Evolutionary conservation across 2,113 vertebrate genomes (phyloP).

Genomic region (Promerops cafer): DNA sequence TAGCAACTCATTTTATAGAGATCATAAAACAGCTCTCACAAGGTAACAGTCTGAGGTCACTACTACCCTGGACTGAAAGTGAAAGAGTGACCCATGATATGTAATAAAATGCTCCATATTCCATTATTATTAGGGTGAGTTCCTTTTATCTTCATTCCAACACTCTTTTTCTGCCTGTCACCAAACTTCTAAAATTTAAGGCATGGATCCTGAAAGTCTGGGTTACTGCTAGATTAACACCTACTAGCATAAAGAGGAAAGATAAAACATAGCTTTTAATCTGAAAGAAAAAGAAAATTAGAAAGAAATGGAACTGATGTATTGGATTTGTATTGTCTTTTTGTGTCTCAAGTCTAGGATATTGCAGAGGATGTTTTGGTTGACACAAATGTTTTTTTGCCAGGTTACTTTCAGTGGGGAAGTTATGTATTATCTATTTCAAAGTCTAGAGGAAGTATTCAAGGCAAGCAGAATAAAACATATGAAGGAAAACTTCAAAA

Average conservation of each 20-base stretch:
- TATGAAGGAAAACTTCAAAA: background rate
- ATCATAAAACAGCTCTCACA: background rate
- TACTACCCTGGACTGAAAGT: background rate
- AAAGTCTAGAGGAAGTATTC: background rate
- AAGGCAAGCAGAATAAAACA: background rate
- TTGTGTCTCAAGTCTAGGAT: background rate
- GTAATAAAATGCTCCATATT: constrained; percentile 16
- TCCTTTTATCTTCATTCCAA: background rate
- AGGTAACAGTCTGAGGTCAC: background rate
- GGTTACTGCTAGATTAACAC: background rate
- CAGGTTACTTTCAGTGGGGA: background rate
- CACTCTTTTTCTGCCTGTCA: background rate
- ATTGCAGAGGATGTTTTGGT: background rate
- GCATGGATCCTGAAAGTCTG: background rate
- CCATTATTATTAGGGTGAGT: background rate
- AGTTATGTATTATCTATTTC: background rate
- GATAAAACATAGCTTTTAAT: background rate
- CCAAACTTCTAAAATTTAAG: background rate
- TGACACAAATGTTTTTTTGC: rapidly evolving
- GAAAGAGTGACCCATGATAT: background rate
- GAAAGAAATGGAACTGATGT: background rate
- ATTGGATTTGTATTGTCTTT: background rate
- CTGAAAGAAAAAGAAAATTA: background rate
- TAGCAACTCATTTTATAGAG: background rate
- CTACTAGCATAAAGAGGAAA: background rate